phyloP scores from a whole-genome alignment of 64 coral and sea anemone species.

The Dendronephthya gigantea region DNA sequence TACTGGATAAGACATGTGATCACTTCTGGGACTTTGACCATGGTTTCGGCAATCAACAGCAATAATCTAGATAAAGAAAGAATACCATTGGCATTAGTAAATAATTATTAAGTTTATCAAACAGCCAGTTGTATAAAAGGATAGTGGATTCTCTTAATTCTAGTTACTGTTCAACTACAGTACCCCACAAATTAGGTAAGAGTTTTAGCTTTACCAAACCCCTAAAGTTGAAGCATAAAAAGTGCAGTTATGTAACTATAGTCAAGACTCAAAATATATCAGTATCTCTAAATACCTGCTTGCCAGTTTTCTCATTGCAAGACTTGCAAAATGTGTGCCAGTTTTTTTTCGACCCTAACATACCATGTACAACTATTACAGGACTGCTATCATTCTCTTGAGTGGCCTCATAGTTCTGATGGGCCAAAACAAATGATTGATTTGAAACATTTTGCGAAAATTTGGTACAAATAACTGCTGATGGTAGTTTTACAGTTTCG shows the following conservation, averaged over 20 bases:
- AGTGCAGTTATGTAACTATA: too few relatives aligned
- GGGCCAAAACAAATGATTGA: not conserved
- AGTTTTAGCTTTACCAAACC: too few relatives aligned
- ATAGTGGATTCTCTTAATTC: too few relatives aligned
- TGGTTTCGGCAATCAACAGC: slow-evolving; percentile 85
- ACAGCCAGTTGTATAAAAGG: too few relatives aligned
- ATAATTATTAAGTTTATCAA: too few relatives aligned
- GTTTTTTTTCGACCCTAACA: slow-evolving; percentile 96
- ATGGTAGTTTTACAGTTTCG: not conserved
- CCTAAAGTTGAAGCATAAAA: too few relatives aligned
- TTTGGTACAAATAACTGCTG: not conserved
- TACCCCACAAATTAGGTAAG: too few relatives aligned
- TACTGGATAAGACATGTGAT: slow-evolving; percentile 64
- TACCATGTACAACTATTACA: slow-evolving; percentile 73
- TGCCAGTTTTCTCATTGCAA: slow-evolving; percentile 45
- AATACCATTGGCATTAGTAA: not conserved
- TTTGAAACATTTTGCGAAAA: not conserved
- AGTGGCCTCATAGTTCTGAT: not conserved
- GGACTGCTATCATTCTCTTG: not conserved
- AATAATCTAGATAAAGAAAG: slow-evolving; percentile 42
- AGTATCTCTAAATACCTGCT: too few relatives aligned
- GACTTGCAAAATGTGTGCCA: slow-evolving; percentile 70
- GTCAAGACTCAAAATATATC: too few relatives aligned
- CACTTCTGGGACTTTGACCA: slow-evolving; percentile 60
- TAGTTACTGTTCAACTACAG: too few relatives aligned